A percentile compares a stretch with the other conserved stretches of the same genome.
These are phyloP conservation scores for Eueremaeus valkanovi DNA, from an alignment of 2,888 invertebrate species.

Conservation along the genomic window DNA sequence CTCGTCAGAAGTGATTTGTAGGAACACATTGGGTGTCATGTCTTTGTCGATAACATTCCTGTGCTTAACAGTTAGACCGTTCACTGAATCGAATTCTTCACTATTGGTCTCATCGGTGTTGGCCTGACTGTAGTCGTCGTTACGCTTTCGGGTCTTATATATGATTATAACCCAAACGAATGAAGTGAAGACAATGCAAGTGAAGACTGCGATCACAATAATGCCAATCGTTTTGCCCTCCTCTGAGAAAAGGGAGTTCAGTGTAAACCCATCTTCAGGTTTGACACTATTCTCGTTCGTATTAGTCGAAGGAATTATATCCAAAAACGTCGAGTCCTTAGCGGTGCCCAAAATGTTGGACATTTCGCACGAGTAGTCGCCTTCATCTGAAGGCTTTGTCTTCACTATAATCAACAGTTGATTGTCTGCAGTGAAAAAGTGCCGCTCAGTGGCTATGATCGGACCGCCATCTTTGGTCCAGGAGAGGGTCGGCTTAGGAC, in stretches of 20 bases:
- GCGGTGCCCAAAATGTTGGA: constrained; percentile 76
- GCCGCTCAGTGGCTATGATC: constrained; percentile 69
- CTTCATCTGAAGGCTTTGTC: constrained; percentile 71
- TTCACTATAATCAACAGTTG: constrained; percentile 82
- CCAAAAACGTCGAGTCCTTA: constrained; percentile 66
- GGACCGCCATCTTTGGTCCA: constrained; percentile 81
- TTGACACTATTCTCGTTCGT: not conserved
- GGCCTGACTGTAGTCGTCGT: constrained; percentile 39
- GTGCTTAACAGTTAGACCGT: not conserved
- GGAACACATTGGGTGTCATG: constrained; percentile 3
- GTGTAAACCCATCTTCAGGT: not conserved
- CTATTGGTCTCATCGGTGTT: constrained; percentile 29
- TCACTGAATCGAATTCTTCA: not conserved
- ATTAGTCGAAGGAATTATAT: constrained; percentile 47
- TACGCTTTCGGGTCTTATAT: constrained; percentile 44
- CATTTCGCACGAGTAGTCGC: constrained; percentile 83
- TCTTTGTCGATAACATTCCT: not conserved
- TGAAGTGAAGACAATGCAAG: constrained; percentile 85
- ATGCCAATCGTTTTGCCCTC: constrained; percentile 67
- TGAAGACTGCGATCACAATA: constrained; percentile 81
- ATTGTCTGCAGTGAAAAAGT: constrained; percentile 80
- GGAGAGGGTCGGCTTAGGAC: constrained; percentile 71
- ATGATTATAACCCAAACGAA: constrained; percentile 80
- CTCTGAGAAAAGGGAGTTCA: not conserved
- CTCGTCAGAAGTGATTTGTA: constrained; percentile 25